Evolutionary conservation across 1,140 invertebrate genomes (phyloP), one percentile per base, ranked within the genome.

Genomic region (Eupristina koningsbergeri): DNA sequence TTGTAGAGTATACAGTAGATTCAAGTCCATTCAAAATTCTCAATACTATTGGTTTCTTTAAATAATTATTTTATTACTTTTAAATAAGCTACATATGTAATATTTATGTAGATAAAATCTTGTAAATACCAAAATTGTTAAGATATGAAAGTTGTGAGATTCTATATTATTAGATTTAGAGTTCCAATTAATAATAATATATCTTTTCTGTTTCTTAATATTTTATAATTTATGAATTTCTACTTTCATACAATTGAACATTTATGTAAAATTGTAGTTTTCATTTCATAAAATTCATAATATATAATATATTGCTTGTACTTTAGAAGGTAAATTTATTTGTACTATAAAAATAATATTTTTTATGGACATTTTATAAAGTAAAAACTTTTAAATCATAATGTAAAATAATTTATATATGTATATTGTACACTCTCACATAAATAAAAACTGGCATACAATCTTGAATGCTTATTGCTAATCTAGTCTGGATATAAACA

Each of bases 401-500:
- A 82, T 64, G 31, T 63, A 50, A 82, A 71, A 75, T 61, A 80
- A 73, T 80, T 73, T 80, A 39, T 73, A n/a, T 74, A 34, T 39
- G 31, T 84, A 85, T 69, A 85, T 77, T 85, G 74, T 53, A 15
- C 47, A 74, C 73, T 87, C 85, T 80, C n/a, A 36, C 61, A 34
- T 84, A 73, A 84, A 71, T 81, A 76, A 81, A 85, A 87, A 69
- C 58, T 74, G 82, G 86, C 85, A 88, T 87, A 31, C 86, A 87
- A 81, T 87, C 76, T 85, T 76, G 85, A 87, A 89, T 82, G 88
- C 89, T 89, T 88, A 85, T 84, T 89, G 87, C 88, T 90, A 89
- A 86, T 90, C 89, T 90, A 90, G 89, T 90, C 89, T 87, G 86
- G 83, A 76, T 88, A 88, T 87, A 85, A 77, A 77, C 83, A 41